Evolutionary conservation across 37 sponge, comb jelly and placozoan species (phyloP).

Genomic region (Dysidea cf. avara): DNA sequence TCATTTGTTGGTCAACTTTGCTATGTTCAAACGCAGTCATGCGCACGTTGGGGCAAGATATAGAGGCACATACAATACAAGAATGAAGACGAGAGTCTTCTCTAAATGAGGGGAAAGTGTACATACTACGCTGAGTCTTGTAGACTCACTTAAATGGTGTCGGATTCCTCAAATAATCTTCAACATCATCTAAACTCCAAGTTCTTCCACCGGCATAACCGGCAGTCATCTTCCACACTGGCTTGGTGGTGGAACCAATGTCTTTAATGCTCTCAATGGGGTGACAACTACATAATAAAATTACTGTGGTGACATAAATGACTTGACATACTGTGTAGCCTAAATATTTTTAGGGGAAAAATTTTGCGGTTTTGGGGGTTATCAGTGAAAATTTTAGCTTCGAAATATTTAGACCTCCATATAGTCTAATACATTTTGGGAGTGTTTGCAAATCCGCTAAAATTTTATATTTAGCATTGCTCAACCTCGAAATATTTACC

Average conservation of each 20-base stretch:
- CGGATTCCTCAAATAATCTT: conserved; percentile 70
- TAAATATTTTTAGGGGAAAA: not conserved
- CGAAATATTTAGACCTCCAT: too few species aligned
- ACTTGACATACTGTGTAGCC: too few species aligned
- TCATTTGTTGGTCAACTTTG: conserved; percentile 54
- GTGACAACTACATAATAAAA: conserved; percentile 17
- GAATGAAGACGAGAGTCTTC: conserved; percentile 76
- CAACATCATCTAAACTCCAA: conserved; percentile 61
- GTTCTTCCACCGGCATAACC: conserved; percentile 57
- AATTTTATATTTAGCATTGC: not conserved
- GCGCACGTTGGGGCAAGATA: conserved; percentile 76
- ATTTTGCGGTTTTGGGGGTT: too few species aligned
- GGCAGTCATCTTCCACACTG: conserved; percentile 69
- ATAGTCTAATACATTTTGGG: too few species aligned
- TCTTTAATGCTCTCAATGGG: conserved; percentile 67
- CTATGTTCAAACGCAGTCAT: conserved; percentile 49
- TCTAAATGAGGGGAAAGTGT: conserved; percentile 5
- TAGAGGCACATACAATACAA: conserved; percentile 82
- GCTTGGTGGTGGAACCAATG: conserved; percentile 55
- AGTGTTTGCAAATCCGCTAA: too few species aligned
- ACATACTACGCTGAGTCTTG: too few species aligned
- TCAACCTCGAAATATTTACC: conserved; percentile 8
- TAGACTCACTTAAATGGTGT: conserved; percentile 53
- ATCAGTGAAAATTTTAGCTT: too few species aligned
- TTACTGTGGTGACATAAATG: not conserved